These are phyloP conservation scores for Ennomos quercinarius DNA, from an alignment of 2,888 invertebrate genomes.

Conservation along the genomic window DNA sequence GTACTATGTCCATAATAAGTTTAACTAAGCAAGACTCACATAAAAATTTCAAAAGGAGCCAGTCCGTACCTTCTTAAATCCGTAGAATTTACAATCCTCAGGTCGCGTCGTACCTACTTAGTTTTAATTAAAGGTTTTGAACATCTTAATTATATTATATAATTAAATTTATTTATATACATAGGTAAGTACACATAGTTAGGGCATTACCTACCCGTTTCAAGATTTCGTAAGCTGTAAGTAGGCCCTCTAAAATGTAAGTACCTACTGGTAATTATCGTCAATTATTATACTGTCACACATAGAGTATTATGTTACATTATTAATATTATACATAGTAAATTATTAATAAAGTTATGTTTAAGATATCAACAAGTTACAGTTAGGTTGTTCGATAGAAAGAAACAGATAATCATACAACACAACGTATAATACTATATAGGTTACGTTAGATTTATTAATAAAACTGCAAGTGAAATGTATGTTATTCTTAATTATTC, in stretches of 20 bases:
- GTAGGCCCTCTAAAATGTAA: slow-evolving; percentile 14
- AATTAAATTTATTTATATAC: slow-evolving; percentile 2
- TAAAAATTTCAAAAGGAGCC: slow-evolving; percentile 5
- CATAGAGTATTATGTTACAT: background rate
- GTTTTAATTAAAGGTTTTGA: slow-evolving; percentile 18
- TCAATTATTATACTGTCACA: slow-evolving; percentile 2
- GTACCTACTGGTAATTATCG: slow-evolving; percentile 15
- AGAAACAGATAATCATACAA: too few species aligned
- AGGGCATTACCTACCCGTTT: background rate
- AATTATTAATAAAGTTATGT: too few species aligned
- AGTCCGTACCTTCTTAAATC: slow-evolving; percentile 5
- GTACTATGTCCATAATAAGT: background rate
- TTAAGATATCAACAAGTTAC: too few species aligned
- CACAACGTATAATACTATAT: too few species aligned
- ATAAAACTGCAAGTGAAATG: too few species aligned
- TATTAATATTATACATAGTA: too few species aligned
- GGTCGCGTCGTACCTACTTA: slow-evolving; percentile 7
- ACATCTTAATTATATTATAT: slow-evolving; percentile 15
- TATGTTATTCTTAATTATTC: too few species aligned
- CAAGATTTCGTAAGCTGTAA: slow-evolving; percentile 5
- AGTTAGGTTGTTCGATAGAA: too few species aligned
- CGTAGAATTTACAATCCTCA: slow-evolving; percentile 22
- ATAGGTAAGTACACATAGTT: background rate
- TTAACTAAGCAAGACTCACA: slow-evolving; percentile 4
- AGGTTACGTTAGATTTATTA: too few species aligned